phyloP scores from a whole-genome alignment of 2,888 invertebrate species.

The Xanthorhoe designata region DNA sequence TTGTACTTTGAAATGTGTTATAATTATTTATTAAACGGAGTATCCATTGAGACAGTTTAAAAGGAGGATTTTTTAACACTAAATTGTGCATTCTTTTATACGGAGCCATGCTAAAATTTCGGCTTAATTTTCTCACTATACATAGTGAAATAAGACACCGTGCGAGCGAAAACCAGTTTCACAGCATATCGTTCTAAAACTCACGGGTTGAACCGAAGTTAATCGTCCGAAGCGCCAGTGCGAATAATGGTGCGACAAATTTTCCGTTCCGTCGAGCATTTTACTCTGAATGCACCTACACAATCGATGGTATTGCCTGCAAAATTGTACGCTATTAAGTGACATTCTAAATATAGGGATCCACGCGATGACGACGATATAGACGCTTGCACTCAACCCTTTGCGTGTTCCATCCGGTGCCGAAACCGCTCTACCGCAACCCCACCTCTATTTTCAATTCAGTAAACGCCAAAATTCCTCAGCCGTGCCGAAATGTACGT shows the following conservation, averaged over 20 bases:
- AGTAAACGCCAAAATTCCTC: slow-evolving; percentile 43
- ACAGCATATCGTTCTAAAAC: slow-evolving; percentile 55
- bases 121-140: background rate
- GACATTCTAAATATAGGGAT: slow-evolving; percentile 82
- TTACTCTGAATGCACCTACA: slow-evolving; percentile 81
- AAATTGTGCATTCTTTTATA: background rate
- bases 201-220: slow-evolving; percentile 72
- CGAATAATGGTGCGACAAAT: slow-evolving; percentile 82
- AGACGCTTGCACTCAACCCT: slow-evolving; percentile 68
- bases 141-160: slow-evolving; percentile 37
- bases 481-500: slow-evolving; percentile 14
- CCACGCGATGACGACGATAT: slow-evolving; percentile 67
- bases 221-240: slow-evolving; percentile 79
- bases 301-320: slow-evolving; percentile 80
- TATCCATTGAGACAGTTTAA: background rate
- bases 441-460: slow-evolving; percentile 39
- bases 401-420: slow-evolving; percentile 56
- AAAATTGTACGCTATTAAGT: slow-evolving; percentile 82
- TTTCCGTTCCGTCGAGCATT: slow-evolving; percentile 82
- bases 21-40: slow-evolving; percentile 9
- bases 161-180: slow-evolving; percentile 52
- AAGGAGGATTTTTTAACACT: background rate
- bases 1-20: slow-evolving; percentile 20
- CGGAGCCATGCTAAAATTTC: background rate
- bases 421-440: slow-evolving; percentile 39